These are phyloP conservation scores for Macrostomum lignano DNA, from an alignment of 1,140 invertebrate species.

Conservation along the genomic window DNA sequence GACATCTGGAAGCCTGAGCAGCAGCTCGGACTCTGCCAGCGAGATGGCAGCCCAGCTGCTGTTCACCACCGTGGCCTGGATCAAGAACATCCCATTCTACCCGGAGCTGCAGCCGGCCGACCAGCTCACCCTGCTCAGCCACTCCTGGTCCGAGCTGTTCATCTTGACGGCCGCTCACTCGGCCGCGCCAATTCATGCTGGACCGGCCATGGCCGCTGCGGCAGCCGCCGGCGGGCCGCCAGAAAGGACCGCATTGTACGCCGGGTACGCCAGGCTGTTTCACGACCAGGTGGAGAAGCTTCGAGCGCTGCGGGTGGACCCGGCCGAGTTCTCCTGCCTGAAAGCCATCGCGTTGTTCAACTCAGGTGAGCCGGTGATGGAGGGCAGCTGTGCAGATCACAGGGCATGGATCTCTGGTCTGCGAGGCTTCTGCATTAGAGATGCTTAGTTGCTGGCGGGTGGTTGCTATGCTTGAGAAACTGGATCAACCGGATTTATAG, in stretches of 20 bases:
- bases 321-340: conserved; percentile 86
- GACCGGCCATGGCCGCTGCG: conserved; percentile 64
- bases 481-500: too few relatives aligned
- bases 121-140: conserved; percentile 64
- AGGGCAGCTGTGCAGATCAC: too few relatives aligned
- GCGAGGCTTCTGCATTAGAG: too few relatives aligned
- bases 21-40: conserved; percentile 93
- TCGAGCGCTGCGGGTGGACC: conserved; percentile 79
- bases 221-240: conserved; percentile 29
- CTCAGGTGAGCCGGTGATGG: conserved; percentile 47
- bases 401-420: too few relatives aligned
- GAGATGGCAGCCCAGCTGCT: conserved; percentile 71
- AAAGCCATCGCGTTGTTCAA: conserved; percentile 96
- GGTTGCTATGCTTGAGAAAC: too few relatives aligned
- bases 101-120: conserved; percentile 50
- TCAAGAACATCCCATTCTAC: conserved; percentile 83
- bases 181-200: conserved; percentile 83
- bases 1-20: too few relatives aligned
- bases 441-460: too few relatives aligned
- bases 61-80: conserved; percentile 89
- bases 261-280: conserved; percentile 26
- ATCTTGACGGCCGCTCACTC: conserved; percentile 77
- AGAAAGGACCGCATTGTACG: conserved; percentile 41
- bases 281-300: conserved; percentile 89
- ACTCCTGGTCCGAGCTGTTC: conserved; percentile 89